Base-by-base conservation (phyloP, 2,888 invertebrate species). In the Amiota minor region DNA sequence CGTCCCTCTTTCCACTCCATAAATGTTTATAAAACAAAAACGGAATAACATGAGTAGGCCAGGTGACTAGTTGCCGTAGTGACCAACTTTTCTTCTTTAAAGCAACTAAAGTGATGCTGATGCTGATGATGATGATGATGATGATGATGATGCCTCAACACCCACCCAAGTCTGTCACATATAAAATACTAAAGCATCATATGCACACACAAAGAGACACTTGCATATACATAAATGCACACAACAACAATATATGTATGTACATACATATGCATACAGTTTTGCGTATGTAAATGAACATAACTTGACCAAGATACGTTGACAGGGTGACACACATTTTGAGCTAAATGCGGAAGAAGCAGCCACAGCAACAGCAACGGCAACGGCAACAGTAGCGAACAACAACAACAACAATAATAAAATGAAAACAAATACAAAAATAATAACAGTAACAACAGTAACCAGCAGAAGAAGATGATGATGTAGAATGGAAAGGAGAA, bases 251-350 rank as follows among this genome's bases (percentile, higher is more conserved):
- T n/a, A 56, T n/a, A 14, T n/a, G n/a, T 56, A 56, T 18, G n/a
- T n/a, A n/a, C n/a, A n/a, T n/a, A n/a, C 23, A 23, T 23, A 3
- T 23, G 35, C 35, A 35, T 6, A 35, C 35, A 23, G 3, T 23
- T 23, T 23, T 6, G 46, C 18, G 46, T 65, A 68, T 49, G 49
- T 23, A 68, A 68, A 49, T 68, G 67, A 68, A 53, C 50, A 68
- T 68, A 23, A 68, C 67, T 68, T 68, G 67, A 68, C 67, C 67
- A 68, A 68, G 23, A 23, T 68, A 50, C 49, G 50, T 68, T 68
- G 67, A 68, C 67, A 68, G 67, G 53, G 23, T 68, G 67, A 68
- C 67, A 68, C 53, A 68, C 67, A 68, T 68, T 68, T 67, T 16
- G 20, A 23, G 12, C 53, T 35, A 35, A 49, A 50, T n/a, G 12